Evolutionary conservation across 2,797 vertebrate genomes (phyloP).

Genomic region (Premnoplex brunnescens): DNA sequence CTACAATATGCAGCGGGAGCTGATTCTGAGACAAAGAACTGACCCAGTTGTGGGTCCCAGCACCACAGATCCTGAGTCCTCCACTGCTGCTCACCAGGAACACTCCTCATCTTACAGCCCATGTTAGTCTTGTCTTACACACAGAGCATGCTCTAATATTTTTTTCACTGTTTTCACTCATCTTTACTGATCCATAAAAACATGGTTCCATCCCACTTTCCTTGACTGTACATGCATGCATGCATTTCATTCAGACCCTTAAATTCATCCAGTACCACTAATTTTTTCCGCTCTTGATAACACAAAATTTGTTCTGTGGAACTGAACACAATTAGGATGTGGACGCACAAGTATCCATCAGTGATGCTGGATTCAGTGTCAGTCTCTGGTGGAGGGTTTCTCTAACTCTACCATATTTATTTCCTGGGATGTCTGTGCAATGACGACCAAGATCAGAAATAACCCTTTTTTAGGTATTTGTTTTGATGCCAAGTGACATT

Average conservation of each 20-base stretch:
- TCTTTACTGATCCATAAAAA: neutral
- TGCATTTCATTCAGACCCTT: neutral
- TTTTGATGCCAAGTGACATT: neutral
- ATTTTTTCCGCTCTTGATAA: neutral
- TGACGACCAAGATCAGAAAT: neutral
- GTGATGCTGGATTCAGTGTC: rapidly evolving
- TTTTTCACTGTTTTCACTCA: neutral
- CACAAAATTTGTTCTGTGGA: neutral
- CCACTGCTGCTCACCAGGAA: neutral
- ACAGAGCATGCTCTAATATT: neutral
- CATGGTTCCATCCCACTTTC: neutral
- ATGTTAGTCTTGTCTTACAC: neutral
- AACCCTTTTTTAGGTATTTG: neutral
- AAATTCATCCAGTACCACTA: neutral
- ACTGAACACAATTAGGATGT: neutral
- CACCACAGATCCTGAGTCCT: neutral
- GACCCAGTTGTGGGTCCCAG: neutral
- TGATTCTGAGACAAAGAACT: neutral
- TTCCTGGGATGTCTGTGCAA: neutral
- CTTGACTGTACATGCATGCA: neutral
- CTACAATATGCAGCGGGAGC: neutral
- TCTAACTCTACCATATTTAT: neutral
- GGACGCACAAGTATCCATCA: neutral
- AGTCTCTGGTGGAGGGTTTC: neutral
- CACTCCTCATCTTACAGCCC: neutral